Evolutionary conservation across 1,140 invertebrate species (phyloP), one percentile per base, ranked within the genome.

Genomic region (Drosophila prosaltans): DNA sequence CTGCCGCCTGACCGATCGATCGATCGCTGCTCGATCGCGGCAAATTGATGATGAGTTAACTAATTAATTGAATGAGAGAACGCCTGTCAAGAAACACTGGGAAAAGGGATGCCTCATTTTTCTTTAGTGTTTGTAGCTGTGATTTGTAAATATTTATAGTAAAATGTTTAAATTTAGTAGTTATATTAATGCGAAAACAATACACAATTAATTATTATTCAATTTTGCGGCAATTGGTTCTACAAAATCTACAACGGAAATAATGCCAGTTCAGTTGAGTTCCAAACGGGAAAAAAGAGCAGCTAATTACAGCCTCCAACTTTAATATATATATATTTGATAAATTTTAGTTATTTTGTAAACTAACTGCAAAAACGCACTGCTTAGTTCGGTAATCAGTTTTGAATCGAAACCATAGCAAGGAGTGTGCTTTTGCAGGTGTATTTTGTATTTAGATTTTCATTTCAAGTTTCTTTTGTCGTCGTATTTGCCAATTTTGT

Each of bases 131-230:
- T 84, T 81, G 85, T 89, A 89, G 84, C 84, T 89, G 85, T 89
- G 85, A 89, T 89, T 89, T 89, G 84, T 89, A 90, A 69, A 89
- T 90, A 89, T 54, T 75, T 84, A 73, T 84, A 88, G 77, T 81
- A 65, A 81, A 80, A 89, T 81, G 81, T 88, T 89, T 84, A 88
- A 81, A 84, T 81, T 89, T 89, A 89, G 74, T 89, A 89, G 78
- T 69, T 88, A 88, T 72, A 80, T 77, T 65, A 70, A 51, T 26
- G 24, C 21, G n/a, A 26, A 26, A 26, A 54, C 28, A 70, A 80
- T 66, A 79, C 76, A 78, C 78, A 70, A 81, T 73, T 57, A 78
- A 78, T 77, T 73, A 68, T 72, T 80, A 62, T 66, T 78, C 75
- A 69, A 74, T 85, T 85, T 81, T 80, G 59, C 60, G 63, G 69